phyloP scores from a whole-genome alignment of 2,113 vertebrate genomes.

The Seriola quinqueradiata region DNA sequence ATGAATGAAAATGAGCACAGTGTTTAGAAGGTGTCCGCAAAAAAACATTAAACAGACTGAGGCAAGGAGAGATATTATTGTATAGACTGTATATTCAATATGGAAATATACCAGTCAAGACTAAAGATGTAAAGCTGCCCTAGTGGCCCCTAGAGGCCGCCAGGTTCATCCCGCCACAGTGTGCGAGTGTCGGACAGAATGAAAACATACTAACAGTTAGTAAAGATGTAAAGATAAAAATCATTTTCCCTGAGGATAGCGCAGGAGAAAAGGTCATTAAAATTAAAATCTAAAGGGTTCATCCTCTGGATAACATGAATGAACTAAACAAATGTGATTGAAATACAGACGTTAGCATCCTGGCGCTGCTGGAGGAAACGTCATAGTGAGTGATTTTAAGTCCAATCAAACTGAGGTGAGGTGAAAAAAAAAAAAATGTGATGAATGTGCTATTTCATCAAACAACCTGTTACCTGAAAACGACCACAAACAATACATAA shows the following conservation, averaged over 20 bases:
- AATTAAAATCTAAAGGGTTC: neutral
- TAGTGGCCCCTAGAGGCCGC: neutral
- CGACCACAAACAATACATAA: too few species aligned
- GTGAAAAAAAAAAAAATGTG: too few species aligned
- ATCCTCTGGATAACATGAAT: neutral
- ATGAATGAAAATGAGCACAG: slow-evolving; percentile 8
- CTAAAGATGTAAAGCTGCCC: neutral
- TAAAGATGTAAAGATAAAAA: too few species aligned
- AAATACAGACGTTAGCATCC: neutral
- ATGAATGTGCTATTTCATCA: too few species aligned
- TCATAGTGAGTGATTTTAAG: too few species aligned
- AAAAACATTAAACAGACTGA: neutral
- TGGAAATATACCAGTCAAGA: neutral
- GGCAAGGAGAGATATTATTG: neutral
- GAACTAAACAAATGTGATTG: neutral
- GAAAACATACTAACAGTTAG: too few species aligned
- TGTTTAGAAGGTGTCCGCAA: neutral
- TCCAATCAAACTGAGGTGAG: too few species aligned
- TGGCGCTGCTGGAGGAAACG: too few species aligned
- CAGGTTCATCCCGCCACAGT: neutral
- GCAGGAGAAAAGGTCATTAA: too few species aligned
- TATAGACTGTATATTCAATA: neutral
- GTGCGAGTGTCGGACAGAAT: neutral
- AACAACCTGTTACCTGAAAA: too few species aligned
- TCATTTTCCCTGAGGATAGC: neutral